Evolutionary conservation across 2,113 vertebrate genomes (phyloP), one percentile per base, ranked within the genome.

Genomic region (Limanda limanda): DNA sequence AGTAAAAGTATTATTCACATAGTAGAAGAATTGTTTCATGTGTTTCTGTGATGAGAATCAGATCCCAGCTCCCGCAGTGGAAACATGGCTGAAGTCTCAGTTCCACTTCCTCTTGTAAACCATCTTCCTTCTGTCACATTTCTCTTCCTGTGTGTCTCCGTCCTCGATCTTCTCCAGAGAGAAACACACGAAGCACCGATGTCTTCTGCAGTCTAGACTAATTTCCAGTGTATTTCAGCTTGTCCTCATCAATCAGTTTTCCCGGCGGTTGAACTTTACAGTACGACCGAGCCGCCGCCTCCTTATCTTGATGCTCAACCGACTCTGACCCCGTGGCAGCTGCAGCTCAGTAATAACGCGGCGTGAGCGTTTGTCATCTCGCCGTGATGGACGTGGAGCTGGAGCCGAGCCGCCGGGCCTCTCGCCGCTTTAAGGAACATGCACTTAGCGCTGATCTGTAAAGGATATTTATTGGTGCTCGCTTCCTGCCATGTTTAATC

Each of bases 401-500:
- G 84, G 82, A 83, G 40, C 45, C 3, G 64, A 15, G 75, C 86
- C 82, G 76, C 12, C 2, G 37, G 82, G 62, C 84, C 76, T 58
- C 84, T 86, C 54, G 57, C 69, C 56, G 68, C 74, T 86, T 76
- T 48, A 74, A 78, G 61, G 61, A 68, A 81, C 86, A 86, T 82
- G 85, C 91, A 88, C 89, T 89, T 83, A 81, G 71, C 5, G 13
- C 73, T 47, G 86, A 85, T 88, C 81, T 75, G 71, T 71, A 72
- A 76, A 79, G 66, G 81, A 84, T 90, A 89, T 91, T 91, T 91
- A 91, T 90, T 71, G 79, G 78, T 13, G 73, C 58, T 83, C 75
- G 52, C 86, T 87, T 93, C 89, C 83, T 87, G 88, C 84, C 71
- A 31, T 68, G 82, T 91, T 89, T 88, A 89, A 92, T 93, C 89